Evolutionary conservation across 2,113 vertebrate genomes (phyloP).

Genomic region (Spizaetus ornatus): DNA sequence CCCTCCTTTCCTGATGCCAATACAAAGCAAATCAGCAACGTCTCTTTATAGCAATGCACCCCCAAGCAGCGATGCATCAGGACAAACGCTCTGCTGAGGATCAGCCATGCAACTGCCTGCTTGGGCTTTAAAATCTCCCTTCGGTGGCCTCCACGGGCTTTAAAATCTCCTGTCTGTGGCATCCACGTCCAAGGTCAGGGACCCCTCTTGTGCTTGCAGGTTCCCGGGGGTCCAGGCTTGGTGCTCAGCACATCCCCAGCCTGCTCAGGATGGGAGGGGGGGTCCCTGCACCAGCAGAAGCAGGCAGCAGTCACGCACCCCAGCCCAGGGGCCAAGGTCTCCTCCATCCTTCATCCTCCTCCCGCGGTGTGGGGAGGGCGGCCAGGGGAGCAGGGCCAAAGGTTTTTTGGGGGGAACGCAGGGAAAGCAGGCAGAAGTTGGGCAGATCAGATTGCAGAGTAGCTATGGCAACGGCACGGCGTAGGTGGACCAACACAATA

Average conservation of each 20-base stretch:
- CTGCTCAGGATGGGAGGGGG: fast-evolving
- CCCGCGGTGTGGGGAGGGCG: not conserved
- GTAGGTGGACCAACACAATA: constrained; percentile 13
- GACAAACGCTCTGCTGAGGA: not conserved
- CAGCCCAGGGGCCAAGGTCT: not conserved
- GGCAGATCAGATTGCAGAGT: constrained; percentile 42
- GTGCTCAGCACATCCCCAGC: not conserved
- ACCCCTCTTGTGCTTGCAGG: not conserved
- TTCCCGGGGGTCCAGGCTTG: fast-evolving
- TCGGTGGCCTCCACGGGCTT: not conserved
- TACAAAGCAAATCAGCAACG: not conserved
- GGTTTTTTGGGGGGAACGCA: not conserved
- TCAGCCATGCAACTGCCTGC: not conserved
- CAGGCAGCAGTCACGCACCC: not conserved
- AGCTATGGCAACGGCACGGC: constrained; percentile 42
- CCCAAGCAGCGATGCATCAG: not conserved
- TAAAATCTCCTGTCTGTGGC: not conserved
- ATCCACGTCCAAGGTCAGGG: not conserved
- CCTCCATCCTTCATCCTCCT: not conserved
- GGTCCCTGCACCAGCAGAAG: not conserved
- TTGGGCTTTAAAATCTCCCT: not conserved
- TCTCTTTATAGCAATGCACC: fast-evolving
- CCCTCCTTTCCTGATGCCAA: not conserved
- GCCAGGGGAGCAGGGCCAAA: not conserved
- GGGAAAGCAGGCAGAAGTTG: not conserved